These are phyloP conservation scores for Tupaia tana DNA, from an alignment of 2,113 vertebrate species.

Conservation along the genomic window DNA sequence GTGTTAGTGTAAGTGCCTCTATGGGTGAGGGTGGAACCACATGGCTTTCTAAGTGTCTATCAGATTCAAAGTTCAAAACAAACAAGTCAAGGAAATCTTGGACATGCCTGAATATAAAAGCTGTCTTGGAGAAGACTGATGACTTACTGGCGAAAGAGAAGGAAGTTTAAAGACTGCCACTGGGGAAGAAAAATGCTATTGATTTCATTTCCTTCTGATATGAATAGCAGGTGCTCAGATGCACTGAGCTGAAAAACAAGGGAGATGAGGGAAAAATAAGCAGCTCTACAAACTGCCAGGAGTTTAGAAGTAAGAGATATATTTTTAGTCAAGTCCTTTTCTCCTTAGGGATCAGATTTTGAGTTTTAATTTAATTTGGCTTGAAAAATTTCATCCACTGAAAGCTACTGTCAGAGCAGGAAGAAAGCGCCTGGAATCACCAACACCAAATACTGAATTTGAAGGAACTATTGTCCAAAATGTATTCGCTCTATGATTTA, in stretches of 20 bases:
- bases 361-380: conserved; percentile 74
- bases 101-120: conserved; percentile 47
- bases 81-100: conserved; percentile 30
- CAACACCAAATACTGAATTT: not conserved
- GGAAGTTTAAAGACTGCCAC: conserved; percentile 63
- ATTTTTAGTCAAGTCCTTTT: conserved; percentile 56
- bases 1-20: not conserved
- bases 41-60: not conserved
- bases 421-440: conserved; percentile 41
- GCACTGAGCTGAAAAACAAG: conserved; percentile 52
- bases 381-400: conserved; percentile 56
- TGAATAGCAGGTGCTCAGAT: conserved; percentile 68
- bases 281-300: conserved; percentile 52
- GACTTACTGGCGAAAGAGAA: conserved; percentile 47
- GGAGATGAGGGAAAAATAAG: not conserved
- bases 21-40: not conserved
- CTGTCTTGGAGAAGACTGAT: conserved; percentile 33
- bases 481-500: not conserved
- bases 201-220: conserved; percentile 70
- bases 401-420: conserved; percentile 61
- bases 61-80: conserved; percentile 44
- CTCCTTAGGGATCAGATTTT: conserved; percentile 49
- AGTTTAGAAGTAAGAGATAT: conserved; percentile 61
- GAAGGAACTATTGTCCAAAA: not conserved
- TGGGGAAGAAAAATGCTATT: conserved; percentile 49